Conservation (phyloP, 2,888 invertebrate species). For the Lasioglossum pauxillum region DNA sequence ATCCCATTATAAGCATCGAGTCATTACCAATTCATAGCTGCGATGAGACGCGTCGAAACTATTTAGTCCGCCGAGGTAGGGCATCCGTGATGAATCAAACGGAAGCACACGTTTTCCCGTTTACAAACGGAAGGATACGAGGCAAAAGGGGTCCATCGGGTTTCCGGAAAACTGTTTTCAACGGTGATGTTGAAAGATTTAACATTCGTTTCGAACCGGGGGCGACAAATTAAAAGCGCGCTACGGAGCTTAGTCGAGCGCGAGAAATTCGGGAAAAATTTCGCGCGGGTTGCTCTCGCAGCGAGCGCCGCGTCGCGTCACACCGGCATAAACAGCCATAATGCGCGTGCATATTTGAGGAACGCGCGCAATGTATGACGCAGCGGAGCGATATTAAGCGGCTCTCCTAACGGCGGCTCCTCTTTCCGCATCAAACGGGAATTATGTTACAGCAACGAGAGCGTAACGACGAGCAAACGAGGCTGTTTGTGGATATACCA, state of each 20-base stretch:
- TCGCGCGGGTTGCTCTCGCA: conserved; percentile 13
- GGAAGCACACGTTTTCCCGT: background rate
- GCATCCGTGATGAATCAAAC: background rate
- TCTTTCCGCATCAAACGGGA: conserved; percentile 67
- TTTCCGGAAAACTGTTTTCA: background rate
- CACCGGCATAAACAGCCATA: conserved; percentile 61
- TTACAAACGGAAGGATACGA: background rate
- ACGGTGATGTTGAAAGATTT: background rate
- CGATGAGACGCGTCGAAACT: background rate
- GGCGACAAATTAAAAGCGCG: background rate
- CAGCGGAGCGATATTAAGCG: conserved; percentile 63
- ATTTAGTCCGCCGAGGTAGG: background rate
- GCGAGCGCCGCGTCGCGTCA: conserved; percentile 11
- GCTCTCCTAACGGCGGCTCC: conserved; percentile 39
- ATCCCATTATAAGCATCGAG: conserved; percentile 28
- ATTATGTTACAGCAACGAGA: conserved; percentile 64
- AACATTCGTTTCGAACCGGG: no score
- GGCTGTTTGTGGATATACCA: conserved; percentile 43
- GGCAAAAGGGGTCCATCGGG: background rate
- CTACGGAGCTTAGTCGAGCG: background rate
- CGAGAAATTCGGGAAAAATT: conserved; percentile 3
- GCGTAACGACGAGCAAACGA: conserved; percentile 70
- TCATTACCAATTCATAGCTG: conserved; percentile 2
- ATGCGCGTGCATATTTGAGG: conserved; percentile 64
- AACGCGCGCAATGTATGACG: conserved; percentile 48